These are phyloP conservation scores for Apeltes quadracus DNA, from an alignment of 2,113 vertebrate genomes.

Conservation along the genomic window DNA sequence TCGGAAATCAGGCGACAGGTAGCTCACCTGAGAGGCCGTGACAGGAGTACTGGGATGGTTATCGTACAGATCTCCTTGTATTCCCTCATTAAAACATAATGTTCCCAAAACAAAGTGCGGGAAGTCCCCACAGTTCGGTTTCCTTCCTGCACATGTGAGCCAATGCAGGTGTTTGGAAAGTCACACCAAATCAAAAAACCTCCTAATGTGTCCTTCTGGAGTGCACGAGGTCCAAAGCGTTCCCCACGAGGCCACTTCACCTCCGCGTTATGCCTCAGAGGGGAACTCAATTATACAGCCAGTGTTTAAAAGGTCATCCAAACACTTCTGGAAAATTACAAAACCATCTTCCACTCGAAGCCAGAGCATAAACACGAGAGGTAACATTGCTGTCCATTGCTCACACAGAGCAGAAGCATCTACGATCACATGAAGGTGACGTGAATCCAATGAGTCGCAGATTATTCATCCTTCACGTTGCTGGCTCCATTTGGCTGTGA, in stretches of 20 bases:
- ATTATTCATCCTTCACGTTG: no score
- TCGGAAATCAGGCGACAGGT: slow-evolving; percentile 16
- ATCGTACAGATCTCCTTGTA: neutral
- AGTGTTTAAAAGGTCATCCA: slow-evolving; percentile 42
- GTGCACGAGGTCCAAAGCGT: neutral
- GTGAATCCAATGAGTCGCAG: no score
- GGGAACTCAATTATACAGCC: neutral
- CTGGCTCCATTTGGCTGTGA: no score
- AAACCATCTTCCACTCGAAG: slow-evolving; percentile 5
- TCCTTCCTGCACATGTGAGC: neutral
- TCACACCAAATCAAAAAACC: slow-evolving; percentile 70
- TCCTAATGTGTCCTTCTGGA: neutral
- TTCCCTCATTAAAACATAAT: neutral
- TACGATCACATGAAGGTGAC: no score
- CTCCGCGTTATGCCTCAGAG: neutral
- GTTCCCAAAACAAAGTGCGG: neutral
- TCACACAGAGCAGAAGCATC: no score
- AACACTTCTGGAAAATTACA: slow-evolving; percentile 36
- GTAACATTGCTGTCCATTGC: no score
- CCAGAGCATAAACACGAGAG: slow-evolving; percentile 16
- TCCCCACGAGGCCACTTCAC: neutral
- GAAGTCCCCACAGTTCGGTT: neutral
- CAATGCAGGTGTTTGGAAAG: slow-evolving; percentile 47
- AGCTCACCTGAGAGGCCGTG: slow-evolving; percentile 33
- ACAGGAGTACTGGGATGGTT: slow-evolving; percentile 24